A percentile compares a stretch with the other conserved stretches of the same genome.
Conservation (phyloP, 2,888 invertebrate species). For the Drosophila paramelanica region DNA sequence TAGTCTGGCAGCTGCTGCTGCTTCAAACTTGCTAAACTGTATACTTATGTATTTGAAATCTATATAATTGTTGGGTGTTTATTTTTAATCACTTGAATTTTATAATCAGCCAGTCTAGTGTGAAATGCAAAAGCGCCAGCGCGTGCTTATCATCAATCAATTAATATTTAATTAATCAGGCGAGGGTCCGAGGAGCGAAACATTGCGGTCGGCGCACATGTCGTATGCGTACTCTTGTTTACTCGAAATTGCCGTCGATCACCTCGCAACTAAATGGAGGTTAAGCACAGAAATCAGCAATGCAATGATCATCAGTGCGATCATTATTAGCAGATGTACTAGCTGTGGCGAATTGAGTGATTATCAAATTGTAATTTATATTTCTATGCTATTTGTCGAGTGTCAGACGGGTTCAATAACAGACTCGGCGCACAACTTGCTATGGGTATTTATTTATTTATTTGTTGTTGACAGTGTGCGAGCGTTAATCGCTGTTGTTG, state of each 20-base stretch:
- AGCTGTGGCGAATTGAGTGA: slow-evolving; percentile 49
- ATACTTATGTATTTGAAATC: neutral
- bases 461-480: slow-evolving; percentile 65
- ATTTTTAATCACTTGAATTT: slow-evolving; percentile 32
- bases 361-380: slow-evolving; percentile 75
- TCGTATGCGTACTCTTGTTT: slow-evolving; percentile 63
- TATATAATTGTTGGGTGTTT: slow-evolving; percentile 14
- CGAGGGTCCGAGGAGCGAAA: slow-evolving; percentile 28
- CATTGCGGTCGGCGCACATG: slow-evolving; percentile 40
- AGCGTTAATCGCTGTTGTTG: slow-evolving; percentile 42
- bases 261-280: slow-evolving; percentile 41
- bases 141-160: slow-evolving; percentile 77
- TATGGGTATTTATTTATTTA: slow-evolving; percentile 29
- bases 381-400: slow-evolving; percentile 76
- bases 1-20: neutral
- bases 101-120: slow-evolving; percentile 38
- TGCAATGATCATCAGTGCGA: slow-evolving; percentile 10
- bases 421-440: slow-evolving; percentile 32
- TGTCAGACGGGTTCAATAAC: slow-evolving; percentile 80
- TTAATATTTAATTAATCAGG: slow-evolving; percentile 82
- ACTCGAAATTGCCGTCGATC: slow-evolving; percentile 27
- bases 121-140: slow-evolving; percentile 48
- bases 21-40: neutral
- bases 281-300: slow-evolving; percentile 41
- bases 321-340: slow-evolving; percentile 4